Conservation (phyloP, 1,140 invertebrate species). For the Drosophila yakuba region DNA sequence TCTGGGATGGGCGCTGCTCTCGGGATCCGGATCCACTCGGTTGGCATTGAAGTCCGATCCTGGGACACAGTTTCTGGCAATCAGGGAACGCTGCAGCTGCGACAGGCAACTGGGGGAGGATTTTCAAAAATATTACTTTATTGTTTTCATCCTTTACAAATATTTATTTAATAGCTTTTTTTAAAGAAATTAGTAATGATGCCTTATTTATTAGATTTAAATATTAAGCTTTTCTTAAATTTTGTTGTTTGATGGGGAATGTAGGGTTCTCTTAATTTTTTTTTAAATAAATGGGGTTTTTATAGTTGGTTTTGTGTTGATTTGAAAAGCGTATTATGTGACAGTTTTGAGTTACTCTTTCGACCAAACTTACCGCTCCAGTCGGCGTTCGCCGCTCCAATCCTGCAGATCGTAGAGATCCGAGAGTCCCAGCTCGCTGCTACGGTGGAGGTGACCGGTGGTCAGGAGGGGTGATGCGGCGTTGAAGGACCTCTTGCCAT, state of each 20-base stretch:
- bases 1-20: conserved; percentile 24
- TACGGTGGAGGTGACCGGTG: conserved; percentile 48
- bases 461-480: conserved; percentile 37
- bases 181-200: no score
- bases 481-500: conserved; percentile 87
- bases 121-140: background rate
- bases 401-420: conserved; percentile 68
- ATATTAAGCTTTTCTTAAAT: no score
- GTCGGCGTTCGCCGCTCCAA: conserved; percentile 40
- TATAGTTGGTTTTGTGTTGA: no score
- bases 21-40: conserved; percentile 38
- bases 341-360: no score
- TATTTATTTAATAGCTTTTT: no score
- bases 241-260: no score
- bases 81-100: conserved; percentile 84
- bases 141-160: no score
- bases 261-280: no score
- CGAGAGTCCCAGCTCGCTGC: conserved; percentile 51
- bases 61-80: conserved; percentile 47
- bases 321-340: no score
- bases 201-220: no score
- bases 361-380: conserved; percentile 64
- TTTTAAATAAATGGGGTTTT: no score
- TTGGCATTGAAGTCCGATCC: conserved; percentile 41
- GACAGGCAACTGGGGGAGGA: conserved; percentile 80